Base-by-base conservation (phyloP, 1,140 invertebrate species). In the Drosophila tristis region DNA sequence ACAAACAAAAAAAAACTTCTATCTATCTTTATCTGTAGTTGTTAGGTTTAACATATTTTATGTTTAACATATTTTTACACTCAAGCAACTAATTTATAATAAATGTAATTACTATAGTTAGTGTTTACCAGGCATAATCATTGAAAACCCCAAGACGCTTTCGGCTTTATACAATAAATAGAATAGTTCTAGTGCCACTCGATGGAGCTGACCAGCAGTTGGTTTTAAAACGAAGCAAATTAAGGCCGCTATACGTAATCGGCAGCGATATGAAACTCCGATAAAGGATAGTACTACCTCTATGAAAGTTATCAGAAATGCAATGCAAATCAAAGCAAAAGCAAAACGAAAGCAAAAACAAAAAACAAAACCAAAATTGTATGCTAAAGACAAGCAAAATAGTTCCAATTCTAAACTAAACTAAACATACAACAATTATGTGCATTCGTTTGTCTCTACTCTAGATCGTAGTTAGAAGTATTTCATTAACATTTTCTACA, bases 131-230 rank as follows among this genome's bases (percentile, higher is more conserved):
- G 74, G 78, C 82, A 81, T 81, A 87, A 86, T 81, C 82, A 87
- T 81, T 78, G 64, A 64, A 56, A 47, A 77, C 57, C 60, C 51
- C 71, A 62, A 25, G 45, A 74, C 68, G 82, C 82, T 87, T 87
- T 82, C 59, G 62, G 78, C 82, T 81, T 71, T 77, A 56, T 59
- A 74, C 60, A 58, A 70, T 54, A 80, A 80, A 70, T 68, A 86
- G 11, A 74, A 57, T 51, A 67, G 62, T 44, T 71, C 31, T 76
- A 84, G 56, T 51, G 26, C 56, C 48, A 16, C 42, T 61, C 63
- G 15, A 68, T 80, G 66, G 26, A 77, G 65, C 58, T 78, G 63
- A 67, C 61, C 78, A 85, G 81, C 81, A 86, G 86, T 86, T 80
- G 63, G 61, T 74, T 80, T 45, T 60, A 56, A 59, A 53, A 31